Evolutionary conservation across 2,797 vertebrate species (phyloP).

Genomic region (Lates japonicus): DNA sequence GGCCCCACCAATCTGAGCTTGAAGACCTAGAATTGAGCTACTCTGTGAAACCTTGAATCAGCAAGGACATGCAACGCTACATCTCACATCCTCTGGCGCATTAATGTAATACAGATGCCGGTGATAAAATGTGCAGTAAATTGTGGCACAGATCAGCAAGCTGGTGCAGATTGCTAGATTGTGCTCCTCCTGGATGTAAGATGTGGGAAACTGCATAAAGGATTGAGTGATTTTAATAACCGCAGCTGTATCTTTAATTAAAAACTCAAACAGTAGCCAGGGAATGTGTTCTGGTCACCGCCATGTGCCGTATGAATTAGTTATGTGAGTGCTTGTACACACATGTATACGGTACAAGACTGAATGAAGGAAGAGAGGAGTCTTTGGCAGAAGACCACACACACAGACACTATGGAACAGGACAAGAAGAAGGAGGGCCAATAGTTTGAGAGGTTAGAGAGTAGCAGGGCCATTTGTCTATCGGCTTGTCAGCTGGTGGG

Average conservation of each 20-base stretch:
- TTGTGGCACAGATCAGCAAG: constrained; percentile 44
- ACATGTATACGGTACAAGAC: constrained; percentile 7
- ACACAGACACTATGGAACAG: constrained; percentile 14
- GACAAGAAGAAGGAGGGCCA: constrained; percentile 48
- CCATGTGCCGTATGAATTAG: constrained; percentile 65
- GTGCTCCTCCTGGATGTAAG: constrained; percentile 30
- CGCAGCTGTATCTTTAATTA: constrained; percentile 71
- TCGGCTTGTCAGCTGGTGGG: constrained; percentile 72
- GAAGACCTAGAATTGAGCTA: constrained; percentile 50
- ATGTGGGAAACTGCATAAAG: constrained; percentile 34
- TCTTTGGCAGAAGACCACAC: constrained; percentile 35
- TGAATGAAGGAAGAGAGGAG: constrained; percentile 33
- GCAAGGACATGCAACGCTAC: constrained; percentile 44
- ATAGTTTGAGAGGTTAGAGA: constrained; percentile 74
- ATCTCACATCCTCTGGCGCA: constrained; percentile 33
- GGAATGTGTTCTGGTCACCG: constrained; percentile 62
- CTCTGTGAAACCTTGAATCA: constrained; percentile 53
- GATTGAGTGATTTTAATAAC: constrained; percentile 56
- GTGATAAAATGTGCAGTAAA: constrained; percentile 59
- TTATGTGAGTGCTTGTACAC: constrained; percentile 42
- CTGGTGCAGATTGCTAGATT: constrained; percentile 41
- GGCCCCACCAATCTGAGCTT: constrained; percentile 53
- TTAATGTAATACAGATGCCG: constrained; percentile 51
- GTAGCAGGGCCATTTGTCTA: constrained; percentile 75
- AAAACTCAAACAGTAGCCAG: constrained; percentile 53